phyloP scores from a whole-genome alignment of 1,140 invertebrate genomes.

The Trichomalopsis sarcophagae region DNA sequence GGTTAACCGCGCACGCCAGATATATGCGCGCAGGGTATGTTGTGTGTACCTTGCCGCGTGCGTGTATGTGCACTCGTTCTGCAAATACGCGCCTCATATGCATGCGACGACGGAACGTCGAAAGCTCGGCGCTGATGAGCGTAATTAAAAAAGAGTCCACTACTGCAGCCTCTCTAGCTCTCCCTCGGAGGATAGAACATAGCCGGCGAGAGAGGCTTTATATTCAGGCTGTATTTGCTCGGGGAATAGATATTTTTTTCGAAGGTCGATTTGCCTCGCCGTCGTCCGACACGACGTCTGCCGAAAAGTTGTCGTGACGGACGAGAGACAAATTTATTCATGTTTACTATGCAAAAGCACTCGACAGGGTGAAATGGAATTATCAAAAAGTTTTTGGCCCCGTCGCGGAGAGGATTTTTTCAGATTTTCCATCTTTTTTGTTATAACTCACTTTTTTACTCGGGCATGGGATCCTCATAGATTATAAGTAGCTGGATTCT shows the following conservation, averaged over 20 bases:
- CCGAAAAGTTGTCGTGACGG: background rate
- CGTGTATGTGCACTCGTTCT: conserved; percentile 36
- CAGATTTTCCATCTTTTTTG: background rate
- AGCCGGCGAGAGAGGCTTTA: too few species aligned
- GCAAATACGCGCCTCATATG: conserved; percentile 40
- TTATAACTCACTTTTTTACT: background rate
- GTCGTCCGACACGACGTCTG: background rate
- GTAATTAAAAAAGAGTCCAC: conserved; percentile 30
- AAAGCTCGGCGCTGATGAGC: conserved; percentile 29
- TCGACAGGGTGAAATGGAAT: background rate
- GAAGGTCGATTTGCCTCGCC: background rate
- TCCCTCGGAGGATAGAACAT: background rate
- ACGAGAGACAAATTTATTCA: conserved; percentile 5
- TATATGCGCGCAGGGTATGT: background rate
- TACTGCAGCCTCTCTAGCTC: background rate
- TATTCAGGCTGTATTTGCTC: conserved; percentile 17
- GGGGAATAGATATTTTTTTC: conserved; percentile 11
- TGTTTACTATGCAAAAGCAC: conserved; percentile 24
- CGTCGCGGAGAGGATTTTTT: background rate
- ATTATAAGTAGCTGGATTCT: background rate
- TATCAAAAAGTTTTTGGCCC: conserved; percentile 15
- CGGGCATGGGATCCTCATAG: too few species aligned
- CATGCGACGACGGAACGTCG: background rate
- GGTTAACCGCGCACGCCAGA: conserved; percentile 6
- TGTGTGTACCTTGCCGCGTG: conserved; percentile 24